These are phyloP conservation scores for Oophaga sylvatica DNA, from an alignment of 2,797 vertebrate species.

Conservation along the genomic window DNA sequence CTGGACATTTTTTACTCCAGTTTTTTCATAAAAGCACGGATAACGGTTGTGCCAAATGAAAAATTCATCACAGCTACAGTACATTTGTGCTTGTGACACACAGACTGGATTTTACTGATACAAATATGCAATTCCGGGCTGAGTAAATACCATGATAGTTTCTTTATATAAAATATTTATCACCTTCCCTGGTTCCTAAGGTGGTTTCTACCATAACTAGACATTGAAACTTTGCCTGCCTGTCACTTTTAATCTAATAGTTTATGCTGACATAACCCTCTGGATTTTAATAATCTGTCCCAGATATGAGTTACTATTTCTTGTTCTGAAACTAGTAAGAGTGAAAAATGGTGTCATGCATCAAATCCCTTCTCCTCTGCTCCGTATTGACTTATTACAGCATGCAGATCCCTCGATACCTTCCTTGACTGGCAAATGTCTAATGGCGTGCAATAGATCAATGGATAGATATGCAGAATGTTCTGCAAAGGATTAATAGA, in stretches of 20 bases:
- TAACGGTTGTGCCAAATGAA: too few species aligned
- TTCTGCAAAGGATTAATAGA: background rate
- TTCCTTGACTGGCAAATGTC: conserved; percentile 30
- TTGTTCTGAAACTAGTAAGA: conserved; percentile 24
- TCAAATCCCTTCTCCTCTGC: conserved; percentile 1
- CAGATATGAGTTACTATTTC: conserved; percentile 32
- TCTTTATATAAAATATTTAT: background rate
- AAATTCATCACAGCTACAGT: too few species aligned
- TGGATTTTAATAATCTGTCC: conserved; percentile 21
- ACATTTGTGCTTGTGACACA: background rate
- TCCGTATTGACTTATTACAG: conserved; percentile 1
- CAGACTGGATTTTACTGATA: background rate
- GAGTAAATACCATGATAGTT: background rate
- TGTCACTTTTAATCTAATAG: conserved; percentile 17
- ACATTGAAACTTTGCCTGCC: conserved; percentile 1
- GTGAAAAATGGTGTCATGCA: conserved; percentile 22
- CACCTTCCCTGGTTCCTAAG: background rate
- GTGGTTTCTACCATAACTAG: background rate
- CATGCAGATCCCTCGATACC: background rate
- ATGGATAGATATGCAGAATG: conserved; percentile 29
- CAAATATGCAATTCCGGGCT: background rate
- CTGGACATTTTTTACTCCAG: too few species aligned
- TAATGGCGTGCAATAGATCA: conserved; percentile 31
- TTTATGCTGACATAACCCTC: conserved; percentile 31
- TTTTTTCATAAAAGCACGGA: too few species aligned